phyloP scores from a whole-genome alignment of 1,140 invertebrate genomes.

The Trinorchestia longiramus region DNA sequence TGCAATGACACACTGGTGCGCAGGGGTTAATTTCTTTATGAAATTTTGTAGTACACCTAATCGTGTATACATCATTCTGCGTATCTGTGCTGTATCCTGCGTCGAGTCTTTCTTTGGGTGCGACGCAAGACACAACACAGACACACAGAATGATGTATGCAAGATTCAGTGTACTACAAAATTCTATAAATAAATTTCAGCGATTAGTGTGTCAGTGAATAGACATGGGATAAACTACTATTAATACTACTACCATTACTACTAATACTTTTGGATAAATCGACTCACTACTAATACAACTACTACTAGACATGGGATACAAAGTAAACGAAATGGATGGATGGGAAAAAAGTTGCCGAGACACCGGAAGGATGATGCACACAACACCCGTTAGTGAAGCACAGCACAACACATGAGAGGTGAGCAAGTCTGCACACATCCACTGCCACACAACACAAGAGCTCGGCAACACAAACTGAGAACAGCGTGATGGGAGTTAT shows the following conservation, averaged over 20 bases:
- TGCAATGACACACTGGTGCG: not conserved
- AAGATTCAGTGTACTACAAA: not conserved
- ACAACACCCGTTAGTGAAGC: too few species aligned
- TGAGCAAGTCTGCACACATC: too few species aligned
- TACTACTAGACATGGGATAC: too few species aligned
- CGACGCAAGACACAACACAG: not conserved
- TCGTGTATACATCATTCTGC: not conserved
- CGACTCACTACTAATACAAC: too few species aligned
- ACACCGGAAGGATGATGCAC: too few species aligned
- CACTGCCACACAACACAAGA: not conserved
- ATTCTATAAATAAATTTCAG: not conserved
- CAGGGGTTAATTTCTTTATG: not conserved
- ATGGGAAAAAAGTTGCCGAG: too few species aligned
- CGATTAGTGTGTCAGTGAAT: not conserved
- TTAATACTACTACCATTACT: too few species aligned
- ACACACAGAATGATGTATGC: not conserved
- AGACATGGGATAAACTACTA: too few species aligned
- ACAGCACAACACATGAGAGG: not conserved
- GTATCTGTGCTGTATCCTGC: not conserved
- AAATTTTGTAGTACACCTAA: not conserved
- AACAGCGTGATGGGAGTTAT: too few species aligned
- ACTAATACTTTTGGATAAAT: too few species aligned
- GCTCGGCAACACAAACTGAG: not conserved
- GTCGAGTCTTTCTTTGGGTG: too few species aligned
- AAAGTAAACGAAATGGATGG: too few species aligned